These are phyloP conservation scores for Tragelaphus eurycerus DNA, from an alignment of 2,797 vertebrate species.

Conservation along the genomic window DNA sequence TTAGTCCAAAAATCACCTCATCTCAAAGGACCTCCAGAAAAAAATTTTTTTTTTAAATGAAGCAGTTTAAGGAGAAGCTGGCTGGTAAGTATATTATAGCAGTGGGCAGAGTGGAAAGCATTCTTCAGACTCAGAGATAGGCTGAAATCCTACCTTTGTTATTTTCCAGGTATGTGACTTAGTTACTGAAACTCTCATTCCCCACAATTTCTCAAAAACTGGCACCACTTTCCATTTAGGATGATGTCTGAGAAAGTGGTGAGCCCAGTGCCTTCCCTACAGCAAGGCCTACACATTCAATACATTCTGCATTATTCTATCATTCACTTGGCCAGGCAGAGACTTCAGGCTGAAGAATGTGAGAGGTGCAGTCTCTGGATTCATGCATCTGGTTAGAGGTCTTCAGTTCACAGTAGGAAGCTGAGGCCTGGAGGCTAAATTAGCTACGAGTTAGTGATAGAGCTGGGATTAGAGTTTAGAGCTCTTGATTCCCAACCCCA, in stretches of 20 bases:
- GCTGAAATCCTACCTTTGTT: not conserved
- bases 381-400: not conserved
- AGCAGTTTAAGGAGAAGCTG: not conserved
- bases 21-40: not conserved
- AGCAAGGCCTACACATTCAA: not conserved
- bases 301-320: too few species aligned
- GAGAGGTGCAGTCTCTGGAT: not conserved
- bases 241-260: not conserved
- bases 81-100: not conserved
- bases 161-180: not conserved
- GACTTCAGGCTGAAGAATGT: not conserved
- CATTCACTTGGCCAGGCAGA: not conserved
- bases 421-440: not conserved
- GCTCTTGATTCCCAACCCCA: not conserved
- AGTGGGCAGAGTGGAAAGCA: not conserved
- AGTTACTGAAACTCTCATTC: not conserved
- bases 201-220: not conserved
- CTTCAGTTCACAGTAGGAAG: not conserved
- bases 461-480: not conserved
- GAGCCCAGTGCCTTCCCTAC: not conserved
- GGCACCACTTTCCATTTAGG: not conserved
- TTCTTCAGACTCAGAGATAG: not conserved
- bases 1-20: not conserved
- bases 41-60: not conserved
- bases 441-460: not conserved